Percentiles rank a stretch among this genome's conserved stretches.
Evolutionary conservation across 2,888 invertebrate species (phyloP).

Genomic region (Caradrina clavipalpis): DNA sequence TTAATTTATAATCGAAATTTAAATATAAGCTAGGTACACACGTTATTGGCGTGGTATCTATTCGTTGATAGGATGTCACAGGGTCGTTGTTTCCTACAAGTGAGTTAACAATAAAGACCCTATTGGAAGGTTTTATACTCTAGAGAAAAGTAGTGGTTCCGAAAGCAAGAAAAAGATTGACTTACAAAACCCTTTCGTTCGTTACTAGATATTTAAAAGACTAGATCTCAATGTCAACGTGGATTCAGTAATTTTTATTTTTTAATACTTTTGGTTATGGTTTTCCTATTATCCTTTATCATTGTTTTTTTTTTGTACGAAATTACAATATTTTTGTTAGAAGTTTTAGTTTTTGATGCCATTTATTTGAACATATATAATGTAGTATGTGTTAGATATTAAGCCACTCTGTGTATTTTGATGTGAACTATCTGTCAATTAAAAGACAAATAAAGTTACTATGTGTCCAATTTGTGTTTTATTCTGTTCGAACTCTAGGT

Average conservation of each 20-base stretch:
- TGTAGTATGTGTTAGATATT: constrained; percentile 52
- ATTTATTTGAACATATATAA: constrained; percentile 48
- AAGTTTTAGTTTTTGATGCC: constrained; percentile 56
- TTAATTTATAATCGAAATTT: constrained; percentile 47
- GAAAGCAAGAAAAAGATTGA: constrained; percentile 5
- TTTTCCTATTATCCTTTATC: constrained; percentile 27
- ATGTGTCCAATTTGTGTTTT: constrained; percentile 44
- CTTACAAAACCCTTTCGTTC: constrained; percentile 21
- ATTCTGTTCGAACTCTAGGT: no score
- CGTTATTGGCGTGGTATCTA: constrained; percentile 48
- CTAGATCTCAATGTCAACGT: constrained; percentile 50
- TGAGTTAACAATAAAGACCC: constrained; percentile 31
- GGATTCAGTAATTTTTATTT: constrained; percentile 32
- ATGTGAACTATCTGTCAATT: constrained; percentile 70
- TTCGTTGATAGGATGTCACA: constrained; percentile 44
- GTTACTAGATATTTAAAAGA: constrained; percentile 35
- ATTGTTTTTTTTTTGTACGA: constrained; percentile 31
- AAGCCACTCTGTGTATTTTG: constrained; percentile 57
- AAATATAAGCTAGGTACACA: constrained; percentile 40
- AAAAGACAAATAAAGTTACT: constrained; percentile 69
- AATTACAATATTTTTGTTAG: constrained; percentile 50
- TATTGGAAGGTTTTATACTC: constrained; percentile 22
- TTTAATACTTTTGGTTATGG: constrained; percentile 40
- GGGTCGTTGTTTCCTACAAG: constrained; percentile 24
- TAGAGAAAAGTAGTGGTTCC: constrained; percentile 12